Base-by-base conservation (phyloP, 2,888 invertebrate species). In the Meloe dianella region DNA sequence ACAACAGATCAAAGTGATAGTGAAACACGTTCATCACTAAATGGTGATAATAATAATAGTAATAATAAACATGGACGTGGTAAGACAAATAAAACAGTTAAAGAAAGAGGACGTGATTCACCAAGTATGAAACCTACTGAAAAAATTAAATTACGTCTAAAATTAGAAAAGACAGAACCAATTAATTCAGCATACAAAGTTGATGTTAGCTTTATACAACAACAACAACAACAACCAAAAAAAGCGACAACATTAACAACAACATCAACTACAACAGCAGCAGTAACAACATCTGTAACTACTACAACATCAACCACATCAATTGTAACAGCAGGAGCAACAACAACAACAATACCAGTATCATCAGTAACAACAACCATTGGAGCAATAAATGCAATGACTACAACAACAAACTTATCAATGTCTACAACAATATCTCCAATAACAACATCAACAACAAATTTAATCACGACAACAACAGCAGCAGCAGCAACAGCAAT, bases 161-260 rank as follows among this genome's bases (percentile, higher is more conserved):
- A 95, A 79, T 82, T 95, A 68, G 95, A 94, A 76, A 94, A 94
- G 80, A 90, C 90, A 57, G 94, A 94, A 81, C 93, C 93, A 0
- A 89, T 92, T 0, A 89, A 89, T 72, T 88, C 91, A 0, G 91
- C 93, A 0, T 94, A 94, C 81, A 93, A 93, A 83, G 92, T 92
- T 27, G 92, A 93, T 78, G 90, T 92, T 30, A 91, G 91, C 72
- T 92, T 91, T 81, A 89, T 91, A n/a, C n/a, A n/a, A n/a, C n/a
- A n/a, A 6, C 89, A 88, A 77, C 85, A 87, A 58, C 87, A 80
- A 69, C 81, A 87, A 73, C 86, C 87, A 61, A 85, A 85, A 66
- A 83, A 83, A 66, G 80, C 82, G 5, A 69, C 79, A 7, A 67
- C 75, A 2, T 74, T 76, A 0, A 77, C 61, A 74, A 76, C 74